Conservation (phyloP, 2,113 vertebrate genomes). For the Anser brachyrhynchus region DNA sequence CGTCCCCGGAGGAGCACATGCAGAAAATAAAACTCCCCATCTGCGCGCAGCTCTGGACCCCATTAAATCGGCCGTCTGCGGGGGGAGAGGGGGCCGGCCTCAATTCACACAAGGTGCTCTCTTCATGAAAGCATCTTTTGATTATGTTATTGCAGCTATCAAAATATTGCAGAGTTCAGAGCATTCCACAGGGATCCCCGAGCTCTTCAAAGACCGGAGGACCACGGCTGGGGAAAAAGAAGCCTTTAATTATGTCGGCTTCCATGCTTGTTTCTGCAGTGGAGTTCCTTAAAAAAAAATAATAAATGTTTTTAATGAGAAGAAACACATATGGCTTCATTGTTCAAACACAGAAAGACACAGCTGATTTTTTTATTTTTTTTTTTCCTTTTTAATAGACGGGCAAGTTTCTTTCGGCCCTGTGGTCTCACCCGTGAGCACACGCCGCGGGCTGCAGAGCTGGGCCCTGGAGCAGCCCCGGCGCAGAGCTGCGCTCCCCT, state of each 20-base stretch:
- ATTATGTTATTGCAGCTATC: constrained; percentile 64
- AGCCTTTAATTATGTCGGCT: constrained; percentile 46
- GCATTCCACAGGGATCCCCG: constrained; percentile 26
- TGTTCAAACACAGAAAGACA: background rate
- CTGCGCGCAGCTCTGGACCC: background rate
- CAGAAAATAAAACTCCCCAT: background rate
- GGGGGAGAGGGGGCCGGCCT: background rate
- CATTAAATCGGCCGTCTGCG: background rate
- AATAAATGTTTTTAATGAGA: constrained; percentile 45
- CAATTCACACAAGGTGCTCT: constrained; percentile 33
- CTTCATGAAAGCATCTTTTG: constrained; percentile 57
- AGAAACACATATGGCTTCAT: constrained; percentile 11
- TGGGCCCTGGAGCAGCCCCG: background rate
- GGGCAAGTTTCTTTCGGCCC: background rate
- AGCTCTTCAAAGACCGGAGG: constrained; percentile 61
- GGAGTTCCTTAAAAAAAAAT: background rate
- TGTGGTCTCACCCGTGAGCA: background rate
- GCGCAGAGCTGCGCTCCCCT: background rate
- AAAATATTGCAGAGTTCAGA: constrained; percentile 62
- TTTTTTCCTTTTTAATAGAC: background rate
- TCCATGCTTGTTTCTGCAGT: background rate
- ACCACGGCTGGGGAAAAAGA: background rate
- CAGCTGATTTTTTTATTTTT: background rate
- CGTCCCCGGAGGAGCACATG: background rate
- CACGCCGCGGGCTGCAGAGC: fast-evolving